These are phyloP conservation scores for Drosophila kambysellisi DNA, from an alignment of 2,888 invertebrate species.

Conservation along the genomic window DNA sequence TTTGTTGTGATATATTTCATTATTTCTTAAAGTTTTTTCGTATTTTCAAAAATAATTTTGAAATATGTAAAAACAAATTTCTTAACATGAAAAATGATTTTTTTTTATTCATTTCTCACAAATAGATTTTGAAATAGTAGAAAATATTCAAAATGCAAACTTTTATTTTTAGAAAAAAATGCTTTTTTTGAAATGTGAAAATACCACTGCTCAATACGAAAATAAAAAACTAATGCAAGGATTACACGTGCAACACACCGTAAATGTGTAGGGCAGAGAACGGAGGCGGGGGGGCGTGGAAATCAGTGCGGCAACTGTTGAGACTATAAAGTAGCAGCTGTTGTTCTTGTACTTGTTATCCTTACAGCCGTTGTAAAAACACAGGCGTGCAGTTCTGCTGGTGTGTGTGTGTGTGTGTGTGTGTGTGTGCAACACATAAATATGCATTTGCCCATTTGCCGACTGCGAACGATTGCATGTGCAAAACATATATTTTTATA, in stretches of 20 bases:
- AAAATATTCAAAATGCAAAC: background rate
- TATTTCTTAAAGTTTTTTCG: background rate
- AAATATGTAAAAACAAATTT: background rate
- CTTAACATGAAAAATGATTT: background rate
- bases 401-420: slow-evolving; percentile 1
- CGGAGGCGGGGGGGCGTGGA: background rate
- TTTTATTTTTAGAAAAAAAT: background rate
- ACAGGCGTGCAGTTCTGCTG: slow-evolving; percentile 7
- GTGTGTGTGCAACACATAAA: slow-evolving; percentile 51
- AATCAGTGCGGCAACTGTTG: slow-evolving; percentile 63
- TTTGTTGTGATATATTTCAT: background rate
- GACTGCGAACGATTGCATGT: slow-evolving; percentile 53
- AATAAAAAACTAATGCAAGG: background rate
- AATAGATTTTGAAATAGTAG: background rate
- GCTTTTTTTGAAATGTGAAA: background rate
- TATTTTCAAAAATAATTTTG: background rate
- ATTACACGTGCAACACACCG: background rate
- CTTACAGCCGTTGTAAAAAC: slow-evolving; percentile 44
- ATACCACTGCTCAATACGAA: background rate
- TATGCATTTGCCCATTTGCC: slow-evolving; percentile 67
- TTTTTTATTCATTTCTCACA: background rate
- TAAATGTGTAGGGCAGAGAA: background rate
- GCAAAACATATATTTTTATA: slow-evolving; percentile 36
- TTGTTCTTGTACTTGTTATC: slow-evolving; percentile 48
- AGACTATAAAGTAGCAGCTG: slow-evolving; percentile 66